Evolutionary conservation across 2,888 invertebrate genomes (phyloP).

Genomic region (Perizoma flavofasciatum): DNA sequence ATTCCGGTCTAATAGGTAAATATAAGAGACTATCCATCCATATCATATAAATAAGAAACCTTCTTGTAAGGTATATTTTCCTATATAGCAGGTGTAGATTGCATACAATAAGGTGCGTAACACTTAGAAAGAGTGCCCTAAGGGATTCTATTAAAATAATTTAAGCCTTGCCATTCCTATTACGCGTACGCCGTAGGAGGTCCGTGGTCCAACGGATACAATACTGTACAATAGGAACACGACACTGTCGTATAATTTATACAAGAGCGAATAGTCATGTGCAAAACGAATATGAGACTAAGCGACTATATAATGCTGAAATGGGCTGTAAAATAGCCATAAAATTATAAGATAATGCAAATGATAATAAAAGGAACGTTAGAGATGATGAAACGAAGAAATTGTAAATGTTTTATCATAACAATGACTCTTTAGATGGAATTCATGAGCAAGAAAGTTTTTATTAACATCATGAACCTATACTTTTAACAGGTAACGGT

Average conservation of each 20-base stretch:
- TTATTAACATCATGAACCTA: no score
- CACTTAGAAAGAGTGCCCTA: conserved; percentile 24
- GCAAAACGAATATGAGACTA: conserved; percentile 28
- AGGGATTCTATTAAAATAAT: conserved; percentile 42
- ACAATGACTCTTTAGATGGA: background rate
- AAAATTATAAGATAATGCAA: conserved; percentile 20
- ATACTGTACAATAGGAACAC: conserved; percentile 34
- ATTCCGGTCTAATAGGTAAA: no score
- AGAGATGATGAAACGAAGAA: conserved; percentile 1
- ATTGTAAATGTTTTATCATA: conserved; percentile 1
- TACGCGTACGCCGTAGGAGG: conserved; percentile 37
- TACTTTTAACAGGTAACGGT: background rate
- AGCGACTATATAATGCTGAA: conserved; percentile 13
- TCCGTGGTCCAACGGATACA: conserved; percentile 28
- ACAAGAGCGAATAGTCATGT: conserved; percentile 28
- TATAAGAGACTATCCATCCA: no score
- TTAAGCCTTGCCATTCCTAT: conserved; percentile 39
- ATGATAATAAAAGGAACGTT: conserved; percentile 15
- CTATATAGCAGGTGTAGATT: no score
- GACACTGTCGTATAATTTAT: conserved; percentile 36
- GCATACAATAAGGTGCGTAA: conserved; percentile 15
- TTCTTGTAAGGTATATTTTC: no score
- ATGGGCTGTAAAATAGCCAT: conserved; percentile 14
- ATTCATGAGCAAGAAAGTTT: no score
- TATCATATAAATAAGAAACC: no score